These are phyloP conservation scores for Struthidea cinerea DNA, from an alignment of 2,113 vertebrate species.

Conservation along the genomic window DNA sequence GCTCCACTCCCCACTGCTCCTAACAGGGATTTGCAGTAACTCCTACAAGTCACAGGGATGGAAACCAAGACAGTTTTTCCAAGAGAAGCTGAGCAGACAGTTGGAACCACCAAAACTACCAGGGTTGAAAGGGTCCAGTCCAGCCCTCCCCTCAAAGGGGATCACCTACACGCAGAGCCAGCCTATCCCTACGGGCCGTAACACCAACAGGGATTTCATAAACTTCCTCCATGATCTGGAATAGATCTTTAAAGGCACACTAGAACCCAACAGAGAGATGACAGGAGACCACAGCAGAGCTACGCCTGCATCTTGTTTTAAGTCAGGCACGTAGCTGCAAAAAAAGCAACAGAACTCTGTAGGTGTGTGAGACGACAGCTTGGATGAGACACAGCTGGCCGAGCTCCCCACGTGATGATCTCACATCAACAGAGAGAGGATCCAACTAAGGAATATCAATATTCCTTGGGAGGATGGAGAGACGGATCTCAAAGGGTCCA, in stretches of 20 bases:
- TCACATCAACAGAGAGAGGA: background rate
- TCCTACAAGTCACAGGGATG: accelerated
- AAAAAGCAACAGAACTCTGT: background rate
- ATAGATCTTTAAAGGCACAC: background rate
- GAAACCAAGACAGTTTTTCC: background rate
- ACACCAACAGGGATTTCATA: background rate
- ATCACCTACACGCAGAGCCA: background rate
- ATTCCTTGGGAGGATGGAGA: background rate
- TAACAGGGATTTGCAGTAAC: background rate
- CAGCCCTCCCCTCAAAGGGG: background rate
- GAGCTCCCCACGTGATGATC: accelerated
- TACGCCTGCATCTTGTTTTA: background rate
- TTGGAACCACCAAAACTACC: background rate
- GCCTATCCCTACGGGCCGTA: background rate
- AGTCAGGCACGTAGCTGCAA: accelerated
- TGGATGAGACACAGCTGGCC: background rate
- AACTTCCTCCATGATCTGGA: background rate
- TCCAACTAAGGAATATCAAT: background rate
- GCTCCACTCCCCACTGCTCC: background rate
- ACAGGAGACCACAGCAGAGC: background rate
- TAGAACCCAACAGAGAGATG: background rate
- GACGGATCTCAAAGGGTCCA: accelerated
- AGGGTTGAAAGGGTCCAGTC: background rate
- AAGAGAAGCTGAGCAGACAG: background rate
- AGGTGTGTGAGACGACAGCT: background rate